A percentile compares a stretch with the other conserved stretches of the same genome.
These are phyloP conservation scores for Malurus melanocephalus DNA, from an alignment of 2,113 vertebrate species.

Conservation along the genomic window DNA sequence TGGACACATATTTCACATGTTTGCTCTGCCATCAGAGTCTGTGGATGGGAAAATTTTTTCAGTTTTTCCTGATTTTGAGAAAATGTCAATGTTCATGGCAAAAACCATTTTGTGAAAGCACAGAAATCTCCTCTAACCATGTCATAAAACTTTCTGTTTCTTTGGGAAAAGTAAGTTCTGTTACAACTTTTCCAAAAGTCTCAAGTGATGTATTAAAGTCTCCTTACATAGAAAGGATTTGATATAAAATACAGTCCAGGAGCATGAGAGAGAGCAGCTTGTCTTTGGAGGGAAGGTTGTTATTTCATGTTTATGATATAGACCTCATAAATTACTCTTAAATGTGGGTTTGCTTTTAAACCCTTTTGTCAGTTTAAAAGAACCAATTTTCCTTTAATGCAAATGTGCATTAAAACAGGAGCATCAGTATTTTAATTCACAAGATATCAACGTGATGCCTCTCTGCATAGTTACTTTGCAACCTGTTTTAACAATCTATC, in stretches of 20 bases:
- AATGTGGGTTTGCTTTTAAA: constrained; percentile 30
- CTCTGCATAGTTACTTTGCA: background rate
- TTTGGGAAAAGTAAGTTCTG: constrained; percentile 10
- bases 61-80: background rate
- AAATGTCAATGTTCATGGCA: background rate
- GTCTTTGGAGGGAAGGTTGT: constrained; percentile 31
- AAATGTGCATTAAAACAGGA: background rate
- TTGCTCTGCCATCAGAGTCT: background rate
- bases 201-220: constrained; percentile 46
- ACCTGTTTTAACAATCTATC: constrained; percentile 24
- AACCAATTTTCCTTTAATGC: background rate
- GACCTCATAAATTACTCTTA: constrained; percentile 46
- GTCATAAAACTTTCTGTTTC: constrained; percentile 13
- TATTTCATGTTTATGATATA: constrained; percentile 53
- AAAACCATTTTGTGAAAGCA: background rate
- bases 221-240: constrained; percentile 19
- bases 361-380: constrained; percentile 26
- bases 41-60: background rate
- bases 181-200: constrained; percentile 27
- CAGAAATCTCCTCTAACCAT: background rate
- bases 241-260: constrained; percentile 44
- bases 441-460: background rate
- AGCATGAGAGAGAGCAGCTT: constrained; percentile 31
- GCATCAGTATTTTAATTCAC: background rate
- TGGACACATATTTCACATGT: background rate